A percentile compares a stretch with the other conserved stretches of the same genome.
These are phyloP conservation scores for Acromyrmex heyeri DNA, from an alignment of 1,140 invertebrate species.

Conservation along the genomic window DNA sequence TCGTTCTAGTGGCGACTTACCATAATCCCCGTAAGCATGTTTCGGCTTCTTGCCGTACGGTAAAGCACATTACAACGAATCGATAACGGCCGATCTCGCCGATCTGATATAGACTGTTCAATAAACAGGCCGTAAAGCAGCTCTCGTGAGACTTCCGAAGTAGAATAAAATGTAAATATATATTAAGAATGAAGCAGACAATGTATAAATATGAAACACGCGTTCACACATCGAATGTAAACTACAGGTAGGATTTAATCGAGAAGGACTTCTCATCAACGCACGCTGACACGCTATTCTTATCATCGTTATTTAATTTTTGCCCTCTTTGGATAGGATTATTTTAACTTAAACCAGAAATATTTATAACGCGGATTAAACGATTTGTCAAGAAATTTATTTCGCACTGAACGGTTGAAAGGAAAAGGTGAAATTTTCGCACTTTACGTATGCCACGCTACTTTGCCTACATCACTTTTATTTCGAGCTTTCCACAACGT, in stretches of 20 bases:
- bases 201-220: conserved; percentile 36
- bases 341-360: background rate
- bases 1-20: background rate
- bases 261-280: background rate
- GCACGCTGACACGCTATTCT: background rate
- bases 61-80: conserved; percentile 33
- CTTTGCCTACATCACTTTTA: background rate
- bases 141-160: background rate
- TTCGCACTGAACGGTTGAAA: background rate
- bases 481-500: background rate
- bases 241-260: conserved; percentile 29
- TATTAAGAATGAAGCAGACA: conserved; percentile 9
- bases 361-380: background rate
- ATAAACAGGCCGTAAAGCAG: background rate
- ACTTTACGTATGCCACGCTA: background rate
- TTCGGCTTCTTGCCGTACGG: background rate
- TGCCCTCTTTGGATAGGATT: background rate
- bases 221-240: conserved; percentile 47
- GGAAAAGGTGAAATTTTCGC: background rate
- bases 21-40: background rate
- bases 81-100: conserved; percentile 21
- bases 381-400: background rate
- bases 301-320: background rate
- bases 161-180: conserved; percentile 59
- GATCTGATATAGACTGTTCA: conserved; percentile 12